Conservation (phyloP, 2,113 vertebrate species). For the Malurus alboscapulatus region DNA sequence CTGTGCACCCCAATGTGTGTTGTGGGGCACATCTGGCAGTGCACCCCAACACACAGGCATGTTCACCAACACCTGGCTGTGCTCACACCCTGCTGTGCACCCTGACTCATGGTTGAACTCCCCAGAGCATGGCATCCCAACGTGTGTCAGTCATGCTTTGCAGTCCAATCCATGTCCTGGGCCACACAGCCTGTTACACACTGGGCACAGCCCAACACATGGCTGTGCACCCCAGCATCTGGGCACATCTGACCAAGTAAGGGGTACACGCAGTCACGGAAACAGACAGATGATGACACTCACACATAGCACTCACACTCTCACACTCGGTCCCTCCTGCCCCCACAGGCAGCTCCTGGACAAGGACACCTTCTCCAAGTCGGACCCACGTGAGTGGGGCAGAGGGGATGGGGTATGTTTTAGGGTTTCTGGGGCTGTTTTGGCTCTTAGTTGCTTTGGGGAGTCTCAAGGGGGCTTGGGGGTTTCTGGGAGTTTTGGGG, state of each 20-base stretch:
- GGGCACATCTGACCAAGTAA: not conserved
- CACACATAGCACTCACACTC: not conserved
- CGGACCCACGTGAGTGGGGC: conserved; percentile 88
- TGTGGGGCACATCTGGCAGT: not conserved
- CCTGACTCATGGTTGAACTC: not conserved
- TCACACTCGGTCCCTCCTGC: not conserved
- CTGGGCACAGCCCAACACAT: fast-evolving
- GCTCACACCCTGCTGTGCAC: not conserved
- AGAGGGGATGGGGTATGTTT: fast-evolving
- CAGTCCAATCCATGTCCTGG: not conserved
- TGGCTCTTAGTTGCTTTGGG: not conserved
- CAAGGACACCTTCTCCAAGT: conserved; percentile 97
- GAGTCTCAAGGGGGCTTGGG: not conserved
- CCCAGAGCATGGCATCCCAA: not conserved
- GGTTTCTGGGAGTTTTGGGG: not conserved
- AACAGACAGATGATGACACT: not conserved
- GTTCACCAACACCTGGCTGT: not conserved
- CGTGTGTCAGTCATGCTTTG: not conserved
- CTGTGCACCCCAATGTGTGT: not conserved
- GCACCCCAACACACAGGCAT: not conserved
- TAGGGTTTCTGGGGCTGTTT: not conserved
- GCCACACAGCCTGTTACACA: not conserved
- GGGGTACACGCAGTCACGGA: not conserved
- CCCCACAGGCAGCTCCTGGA: conserved; percentile 87
- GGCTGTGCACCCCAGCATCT: fast-evolving